A percentile compares a stretch with the other conserved stretches of the same genome.
phyloP scores from a whole-genome alignment of 2,113 vertebrate genomes.

The Eretmochelys imbricata region DNA sequence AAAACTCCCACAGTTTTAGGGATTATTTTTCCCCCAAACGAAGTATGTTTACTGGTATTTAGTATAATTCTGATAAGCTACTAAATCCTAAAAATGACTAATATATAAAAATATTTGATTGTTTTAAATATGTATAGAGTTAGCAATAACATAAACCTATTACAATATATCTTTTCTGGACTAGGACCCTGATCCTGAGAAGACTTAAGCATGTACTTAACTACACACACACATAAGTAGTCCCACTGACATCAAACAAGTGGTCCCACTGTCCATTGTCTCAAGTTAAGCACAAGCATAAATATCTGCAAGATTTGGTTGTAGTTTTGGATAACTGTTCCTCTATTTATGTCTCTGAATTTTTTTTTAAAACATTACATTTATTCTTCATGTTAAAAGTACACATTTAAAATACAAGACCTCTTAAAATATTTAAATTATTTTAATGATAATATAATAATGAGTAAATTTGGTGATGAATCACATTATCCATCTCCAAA shows the following conservation, averaged over 20 bases:
- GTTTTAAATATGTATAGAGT: neutral
- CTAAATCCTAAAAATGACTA: neutral
- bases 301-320: neutral
- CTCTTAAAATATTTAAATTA: neutral
- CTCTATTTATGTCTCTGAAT: neutral
- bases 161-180: neutral
- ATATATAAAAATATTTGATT: neutral
- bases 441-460: neutral
- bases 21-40: neutral
- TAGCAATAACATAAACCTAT: neutral
- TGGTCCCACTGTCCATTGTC: neutral
- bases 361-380: neutral
- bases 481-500: neutral
- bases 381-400: neutral
- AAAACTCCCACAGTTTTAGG: neutral
- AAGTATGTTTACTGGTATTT: neutral
- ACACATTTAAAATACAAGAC: neutral
- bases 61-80: neutral
- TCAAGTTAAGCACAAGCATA: neutral
- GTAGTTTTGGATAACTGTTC: neutral
- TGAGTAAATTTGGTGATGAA: neutral
- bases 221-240: rapidly evolving
- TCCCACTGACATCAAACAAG: neutral
- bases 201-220: neutral
- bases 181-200: neutral